Percentiles rank a stretch among this genome's conserved stretches.
Evolutionary conservation across 2,888 invertebrate species (phyloP).

Genomic region (Apocheima hispidaria): DNA sequence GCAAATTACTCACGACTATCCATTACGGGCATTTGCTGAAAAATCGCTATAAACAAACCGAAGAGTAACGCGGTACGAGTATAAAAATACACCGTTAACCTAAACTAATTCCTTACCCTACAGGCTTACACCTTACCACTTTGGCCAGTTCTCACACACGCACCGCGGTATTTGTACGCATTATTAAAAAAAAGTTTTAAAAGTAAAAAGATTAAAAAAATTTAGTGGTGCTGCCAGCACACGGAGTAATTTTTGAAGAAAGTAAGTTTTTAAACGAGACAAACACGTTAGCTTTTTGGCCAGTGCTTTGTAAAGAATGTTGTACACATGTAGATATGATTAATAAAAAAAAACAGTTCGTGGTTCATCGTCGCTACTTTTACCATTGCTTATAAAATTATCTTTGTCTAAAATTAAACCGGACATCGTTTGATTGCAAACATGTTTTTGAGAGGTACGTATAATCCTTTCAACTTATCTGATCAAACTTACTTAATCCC

Average conservation of each 20-base stretch:
- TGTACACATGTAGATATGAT: neutral
- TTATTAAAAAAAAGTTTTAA: constrained; percentile 44
- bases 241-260: neutral
- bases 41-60: constrained; percentile 44
- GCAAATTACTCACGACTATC: constrained; percentile 18
- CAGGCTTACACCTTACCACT: constrained; percentile 72
- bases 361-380: too few species aligned
- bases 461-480: too few species aligned
- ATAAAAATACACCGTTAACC: constrained; percentile 73
- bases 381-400: too few species aligned
- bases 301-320: constrained; percentile 16
- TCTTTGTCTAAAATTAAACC: too few species aligned
- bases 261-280: constrained; percentile 24
- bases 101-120: constrained; percentile 47
- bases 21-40: constrained; percentile 30
- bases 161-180: constrained; percentile 67
- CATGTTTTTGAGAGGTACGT: too few species aligned
- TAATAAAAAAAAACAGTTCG: too few species aligned
- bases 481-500: too few species aligned
- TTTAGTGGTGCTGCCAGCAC: constrained; percentile 11
- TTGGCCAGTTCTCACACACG: constrained; percentile 67
- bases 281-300: neutral
- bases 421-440: too few species aligned
- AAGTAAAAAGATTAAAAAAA: constrained; percentile 6
- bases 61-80: constrained; percentile 55